Percentiles rank a stretch among this genome's conserved stretches.
Conservation (phyloP, 2,888 invertebrate genomes). For the Nemoura dubitans region DNA sequence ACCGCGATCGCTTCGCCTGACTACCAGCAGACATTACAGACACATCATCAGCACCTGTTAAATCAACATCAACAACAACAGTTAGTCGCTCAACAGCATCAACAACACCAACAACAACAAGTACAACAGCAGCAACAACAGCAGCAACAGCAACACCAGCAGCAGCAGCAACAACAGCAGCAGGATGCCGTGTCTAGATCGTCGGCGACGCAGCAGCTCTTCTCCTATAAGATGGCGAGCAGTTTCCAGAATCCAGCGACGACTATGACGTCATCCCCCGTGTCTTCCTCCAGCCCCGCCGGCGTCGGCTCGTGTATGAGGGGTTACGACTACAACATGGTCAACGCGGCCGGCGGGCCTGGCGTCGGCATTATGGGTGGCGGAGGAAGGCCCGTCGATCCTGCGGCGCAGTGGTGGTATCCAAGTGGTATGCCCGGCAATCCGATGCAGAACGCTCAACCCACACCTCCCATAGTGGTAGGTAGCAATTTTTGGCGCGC, state of each 20-base stretch:
- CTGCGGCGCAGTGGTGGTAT: constrained; percentile 51
- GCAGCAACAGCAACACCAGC: constrained; percentile 52
- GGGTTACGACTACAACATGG: constrained; percentile 46
- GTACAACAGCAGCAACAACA: constrained; percentile 58
- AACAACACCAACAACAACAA: constrained; percentile 60
- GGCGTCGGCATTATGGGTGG: constrained; percentile 41
- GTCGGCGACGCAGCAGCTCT: constrained; percentile 74
- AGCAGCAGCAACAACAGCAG: constrained; percentile 58
- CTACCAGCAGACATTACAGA: constrained; percentile 64
- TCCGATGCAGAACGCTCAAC: constrained; percentile 49
- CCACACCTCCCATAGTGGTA: constrained; percentile 50
- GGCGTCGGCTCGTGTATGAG: constrained; percentile 53
- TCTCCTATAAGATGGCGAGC: constrained; percentile 87
- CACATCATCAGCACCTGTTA: constrained; percentile 63
- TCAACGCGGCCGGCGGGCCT: constrained; percentile 38
- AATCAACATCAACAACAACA: constrained; percentile 60
- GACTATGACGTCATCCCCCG: constrained; percentile 71
- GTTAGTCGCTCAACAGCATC: constrained; percentile 58
- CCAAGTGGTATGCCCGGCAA: constrained; percentile 48
- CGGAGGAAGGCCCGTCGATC: constrained; percentile 40
- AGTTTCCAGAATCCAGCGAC: constrained; percentile 79
- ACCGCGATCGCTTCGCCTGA: constrained; percentile 63
- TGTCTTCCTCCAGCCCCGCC: constrained; percentile 65
- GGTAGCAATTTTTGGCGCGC: constrained; percentile 42
- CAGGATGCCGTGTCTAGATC: constrained; percentile 67